A percentile compares a stretch with the other conserved stretches of the same genome.
phyloP scores from a whole-genome alignment of 2,797 vertebrate genomes.

The Propithecus deckenii region DNA sequence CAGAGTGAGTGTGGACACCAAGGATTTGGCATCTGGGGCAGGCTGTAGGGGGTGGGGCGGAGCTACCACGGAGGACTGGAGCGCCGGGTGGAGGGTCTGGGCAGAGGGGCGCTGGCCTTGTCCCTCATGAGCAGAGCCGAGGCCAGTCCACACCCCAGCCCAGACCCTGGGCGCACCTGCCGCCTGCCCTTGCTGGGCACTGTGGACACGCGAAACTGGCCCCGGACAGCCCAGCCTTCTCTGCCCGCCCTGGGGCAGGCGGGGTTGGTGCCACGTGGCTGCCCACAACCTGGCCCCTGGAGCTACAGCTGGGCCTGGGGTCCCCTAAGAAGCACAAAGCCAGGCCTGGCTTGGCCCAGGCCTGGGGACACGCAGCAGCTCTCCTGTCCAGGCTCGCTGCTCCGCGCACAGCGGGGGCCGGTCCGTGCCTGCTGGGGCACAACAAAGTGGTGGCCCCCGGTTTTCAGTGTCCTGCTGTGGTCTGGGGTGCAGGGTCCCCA shows the following conservation, averaged over 20 bases:
- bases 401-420: rapidly evolving
- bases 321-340: not conserved
- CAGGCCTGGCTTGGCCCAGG: too few relatives aligned
- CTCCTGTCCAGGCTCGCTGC: not conserved
- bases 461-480: not conserved
- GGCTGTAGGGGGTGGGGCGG: not conserved
- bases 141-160: not conserved
- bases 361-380: not conserved
- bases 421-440: not conserved
- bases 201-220: rapidly evolving
- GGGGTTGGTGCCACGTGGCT: rapidly evolving
- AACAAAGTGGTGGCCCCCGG: not conserved
- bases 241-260: not conserved
- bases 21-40: not conserved
- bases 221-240: not conserved
- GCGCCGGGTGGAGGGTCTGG: rapidly evolving
- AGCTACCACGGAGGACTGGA: not conserved
- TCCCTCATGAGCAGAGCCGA: not conserved
- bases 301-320: rapidly evolving
- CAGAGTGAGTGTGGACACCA: not conserved
- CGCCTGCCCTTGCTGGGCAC: not conserved
- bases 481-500: not conserved
- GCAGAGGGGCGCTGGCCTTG: rapidly evolving
- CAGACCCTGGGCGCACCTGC: not conserved
- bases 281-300: not conserved